Base-by-base conservation (phyloP, 2,113 vertebrate genomes). In the Dolichallabes microphthalmus region DNA sequence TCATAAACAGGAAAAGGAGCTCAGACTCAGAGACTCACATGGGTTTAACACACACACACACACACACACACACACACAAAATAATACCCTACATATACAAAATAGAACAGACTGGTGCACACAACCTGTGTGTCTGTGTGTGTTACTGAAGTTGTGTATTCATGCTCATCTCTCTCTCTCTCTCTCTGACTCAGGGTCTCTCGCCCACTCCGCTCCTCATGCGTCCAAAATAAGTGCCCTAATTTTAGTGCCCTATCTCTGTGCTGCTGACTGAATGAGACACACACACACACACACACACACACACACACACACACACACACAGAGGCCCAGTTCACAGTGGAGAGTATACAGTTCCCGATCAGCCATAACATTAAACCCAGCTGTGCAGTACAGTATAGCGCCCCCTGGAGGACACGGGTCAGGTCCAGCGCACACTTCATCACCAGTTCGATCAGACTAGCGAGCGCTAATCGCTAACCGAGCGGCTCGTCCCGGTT, bases 51-150 rank as follows among this genome's bases (percentile, higher is more conserved):
- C 52, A 76, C 84, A 45, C 75, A 80, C 30, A 53, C 68, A 61
- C 63, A 32, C 69, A 88, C 69, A 75, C 53, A 30, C 82, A 83
- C 52, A 50, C 50, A 68, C 63, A 82, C 39, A 82, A 35, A 35
- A 39, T 76, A 53, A 30, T 52, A 25, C 52, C 25, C 2, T 52
- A 75, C 45, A 75, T 8, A 69, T 19, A 66, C n/a, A 66, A 69
- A 69, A 8, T 35, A 32, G 27, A 32, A 69, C 32, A 30, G 64
- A 30, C 25, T 63, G 61, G 25, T 66, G n/a, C 14, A 66, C 61
- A 27, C 22, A 61, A n/a, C 63, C 63, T 57, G 13, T 57, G 55
- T 57, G 13, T 15, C 2, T 66, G 13, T 66, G 64, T 68, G 64
- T 68, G 30, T 19, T 68, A 32, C 32, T 68, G 12, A 68, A 13